Percentiles rank a stretch among this genome's conserved stretches.
Conservation (phyloP, 2,797 vertebrate species). For the Melanotaenia nigrans region DNA sequence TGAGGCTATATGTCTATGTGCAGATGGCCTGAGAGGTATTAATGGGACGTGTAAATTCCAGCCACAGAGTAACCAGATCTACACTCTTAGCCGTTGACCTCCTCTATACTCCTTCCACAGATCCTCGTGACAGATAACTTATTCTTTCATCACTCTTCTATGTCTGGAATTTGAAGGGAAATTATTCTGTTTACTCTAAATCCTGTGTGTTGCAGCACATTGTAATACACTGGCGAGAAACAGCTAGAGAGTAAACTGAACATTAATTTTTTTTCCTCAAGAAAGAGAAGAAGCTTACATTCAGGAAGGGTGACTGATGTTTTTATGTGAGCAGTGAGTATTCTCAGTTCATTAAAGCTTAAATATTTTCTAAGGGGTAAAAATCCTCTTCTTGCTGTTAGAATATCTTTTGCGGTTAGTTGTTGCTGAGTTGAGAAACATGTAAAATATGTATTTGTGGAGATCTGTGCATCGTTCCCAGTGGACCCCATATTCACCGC, state of each 20-base stretch:
- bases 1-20: no score
- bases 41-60: neutral
- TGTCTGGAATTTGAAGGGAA: slow-evolving; percentile 42
- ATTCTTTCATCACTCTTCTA: slow-evolving; percentile 26
- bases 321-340: neutral
- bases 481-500: neutral
- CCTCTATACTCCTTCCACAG: neutral
- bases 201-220: slow-evolving; percentile 5
- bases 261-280: neutral
- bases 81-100: neutral
- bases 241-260: slow-evolving; percentile 1
- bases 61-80: neutral
- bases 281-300: neutral
- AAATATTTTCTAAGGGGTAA: neutral
- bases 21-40: neutral
- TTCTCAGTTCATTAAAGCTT: neutral
- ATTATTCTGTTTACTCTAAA: neutral
- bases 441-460: neutral
- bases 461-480: neutral
- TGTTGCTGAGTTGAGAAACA: neutral
- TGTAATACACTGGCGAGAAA: slow-evolving; percentile 10
- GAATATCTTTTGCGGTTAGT: neutral
- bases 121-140: slow-evolving; percentile 1
- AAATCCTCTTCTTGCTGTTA: neutral
- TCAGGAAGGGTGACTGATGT: neutral